Conservation (phyloP, 2,113 vertebrate species). For the Phoenicopterus ruber region DNA sequence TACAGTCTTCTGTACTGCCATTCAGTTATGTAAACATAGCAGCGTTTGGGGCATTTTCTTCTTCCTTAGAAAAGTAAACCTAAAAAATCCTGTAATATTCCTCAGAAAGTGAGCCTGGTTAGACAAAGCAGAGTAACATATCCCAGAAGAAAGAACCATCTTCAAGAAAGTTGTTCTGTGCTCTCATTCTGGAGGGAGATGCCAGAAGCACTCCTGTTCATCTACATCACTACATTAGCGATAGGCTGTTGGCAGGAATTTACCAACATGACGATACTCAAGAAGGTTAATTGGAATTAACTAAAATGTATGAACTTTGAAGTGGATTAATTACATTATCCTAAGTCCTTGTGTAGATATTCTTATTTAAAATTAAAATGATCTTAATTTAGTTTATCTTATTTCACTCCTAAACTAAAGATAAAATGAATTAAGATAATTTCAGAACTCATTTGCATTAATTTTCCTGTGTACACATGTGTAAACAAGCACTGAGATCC, state of each 20-base stretch:
- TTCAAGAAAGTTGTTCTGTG: neutral
- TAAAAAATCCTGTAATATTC: neutral
- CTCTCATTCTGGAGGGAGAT: neutral
- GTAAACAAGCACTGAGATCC: slow-evolving; percentile 18
- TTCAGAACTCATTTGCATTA: slow-evolving; percentile 46
- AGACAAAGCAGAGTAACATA: neutral
- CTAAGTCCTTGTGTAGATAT: neutral
- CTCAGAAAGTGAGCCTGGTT: neutral
- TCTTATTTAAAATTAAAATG: slow-evolving; percentile 53
- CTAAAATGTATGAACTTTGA: slow-evolving; percentile 40
- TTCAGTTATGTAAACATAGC: neutral
- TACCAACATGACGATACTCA: neutral
- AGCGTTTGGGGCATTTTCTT: neutral
- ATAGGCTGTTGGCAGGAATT: neutral
- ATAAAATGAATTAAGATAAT: slow-evolving; percentile 54
- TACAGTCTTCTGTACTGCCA: neutral
- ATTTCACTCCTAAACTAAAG: neutral
- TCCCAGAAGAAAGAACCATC: neutral
- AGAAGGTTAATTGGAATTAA: slow-evolving; percentile 49
- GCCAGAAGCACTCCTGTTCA: neutral
- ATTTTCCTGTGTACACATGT: slow-evolving; percentile 25
- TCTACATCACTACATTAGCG: neutral
- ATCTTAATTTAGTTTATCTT: slow-evolving; percentile 43
- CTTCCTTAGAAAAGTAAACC: neutral
- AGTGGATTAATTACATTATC: slow-evolving; percentile 51